A percentile compares a stretch with the other conserved stretches of the same genome.
Evolutionary conservation across 2,113 vertebrate species (phyloP).

Genomic region (Todiramphus chloris): DNA sequence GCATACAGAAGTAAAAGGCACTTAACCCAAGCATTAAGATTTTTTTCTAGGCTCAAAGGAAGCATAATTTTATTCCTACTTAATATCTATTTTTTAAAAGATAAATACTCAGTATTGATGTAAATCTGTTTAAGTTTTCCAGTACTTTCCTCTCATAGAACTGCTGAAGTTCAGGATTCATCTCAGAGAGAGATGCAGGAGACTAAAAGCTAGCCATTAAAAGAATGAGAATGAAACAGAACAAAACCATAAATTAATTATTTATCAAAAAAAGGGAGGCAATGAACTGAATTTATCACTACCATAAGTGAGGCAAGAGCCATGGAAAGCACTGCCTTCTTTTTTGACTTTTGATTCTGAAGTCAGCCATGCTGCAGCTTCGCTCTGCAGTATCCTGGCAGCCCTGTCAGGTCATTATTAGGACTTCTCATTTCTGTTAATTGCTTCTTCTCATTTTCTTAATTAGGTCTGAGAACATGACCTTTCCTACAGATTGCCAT

Average conservation of each 20-base stretch:
- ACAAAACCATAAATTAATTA: background rate
- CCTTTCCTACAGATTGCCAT: background rate
- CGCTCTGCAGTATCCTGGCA: background rate
- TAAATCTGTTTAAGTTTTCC: background rate
- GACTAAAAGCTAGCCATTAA: conserved; percentile 2
- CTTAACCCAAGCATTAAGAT: background rate
- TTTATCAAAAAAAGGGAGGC: background rate
- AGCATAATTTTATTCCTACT: conserved; percentile 3
- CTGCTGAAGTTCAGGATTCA: background rate
- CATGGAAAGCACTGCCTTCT: background rate
- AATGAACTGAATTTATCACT: background rate
- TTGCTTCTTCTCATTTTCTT: conserved; percentile 48
- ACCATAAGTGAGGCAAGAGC: background rate
- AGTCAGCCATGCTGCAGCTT: background rate
- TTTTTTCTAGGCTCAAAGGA: background rate
- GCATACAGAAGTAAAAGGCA: background rate
- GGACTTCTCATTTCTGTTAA: conserved; percentile 20
- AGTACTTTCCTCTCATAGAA: background rate
- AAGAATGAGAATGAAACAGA: background rate
- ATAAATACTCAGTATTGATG: background rate
- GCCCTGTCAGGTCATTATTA: background rate
- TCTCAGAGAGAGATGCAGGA: background rate
- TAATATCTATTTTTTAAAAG: conserved; percentile 1
- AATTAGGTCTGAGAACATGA: conserved; percentile 47
- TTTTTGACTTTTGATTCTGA: background rate